These are phyloP conservation scores for Pangasius macronema DNA, from an alignment of 2,797 vertebrate genomes.

Conservation along the genomic window DNA sequence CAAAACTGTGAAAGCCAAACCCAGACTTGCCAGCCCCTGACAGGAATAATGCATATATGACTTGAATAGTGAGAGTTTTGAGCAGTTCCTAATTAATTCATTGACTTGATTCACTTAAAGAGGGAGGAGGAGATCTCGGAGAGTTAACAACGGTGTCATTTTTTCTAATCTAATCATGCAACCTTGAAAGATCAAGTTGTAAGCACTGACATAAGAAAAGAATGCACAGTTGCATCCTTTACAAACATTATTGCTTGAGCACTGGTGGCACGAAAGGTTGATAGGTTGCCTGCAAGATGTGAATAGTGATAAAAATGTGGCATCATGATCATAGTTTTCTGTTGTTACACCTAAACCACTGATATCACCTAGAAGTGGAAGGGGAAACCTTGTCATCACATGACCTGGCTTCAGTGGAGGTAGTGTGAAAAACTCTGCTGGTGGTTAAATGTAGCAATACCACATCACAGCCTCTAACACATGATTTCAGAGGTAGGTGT, in stretches of 20 bases:
- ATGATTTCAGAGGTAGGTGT: conserved; percentile 30
- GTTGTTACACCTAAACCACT: conserved; percentile 35
- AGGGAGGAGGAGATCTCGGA: not conserved
- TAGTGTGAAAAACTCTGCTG: conserved; percentile 36
- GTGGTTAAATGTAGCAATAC: conserved; percentile 51
- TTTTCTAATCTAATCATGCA: not conserved
- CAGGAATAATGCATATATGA: not conserved
- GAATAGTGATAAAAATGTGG: not conserved
- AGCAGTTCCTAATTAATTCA: not conserved
- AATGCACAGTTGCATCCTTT: not conserved
- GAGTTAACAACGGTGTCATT: not conserved
- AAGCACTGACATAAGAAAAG: not conserved
- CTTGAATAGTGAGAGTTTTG: not conserved
- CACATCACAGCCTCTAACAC: conserved; percentile 17
- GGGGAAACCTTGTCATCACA: conserved; percentile 27
- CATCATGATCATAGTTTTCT: not conserved
- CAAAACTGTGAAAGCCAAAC: not conserved
- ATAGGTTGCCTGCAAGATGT: not conserved
- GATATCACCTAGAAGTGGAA: conserved; percentile 28
- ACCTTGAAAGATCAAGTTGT: not conserved
- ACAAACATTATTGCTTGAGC: not conserved
- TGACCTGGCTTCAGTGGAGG: conserved; percentile 34
- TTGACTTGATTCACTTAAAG: not conserved
- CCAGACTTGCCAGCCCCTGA: not conserved
- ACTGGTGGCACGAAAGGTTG: not conserved